phyloP scores from a whole-genome alignment of 2,797 vertebrate species.

The Odontamblyopus lacepedii region DNA sequence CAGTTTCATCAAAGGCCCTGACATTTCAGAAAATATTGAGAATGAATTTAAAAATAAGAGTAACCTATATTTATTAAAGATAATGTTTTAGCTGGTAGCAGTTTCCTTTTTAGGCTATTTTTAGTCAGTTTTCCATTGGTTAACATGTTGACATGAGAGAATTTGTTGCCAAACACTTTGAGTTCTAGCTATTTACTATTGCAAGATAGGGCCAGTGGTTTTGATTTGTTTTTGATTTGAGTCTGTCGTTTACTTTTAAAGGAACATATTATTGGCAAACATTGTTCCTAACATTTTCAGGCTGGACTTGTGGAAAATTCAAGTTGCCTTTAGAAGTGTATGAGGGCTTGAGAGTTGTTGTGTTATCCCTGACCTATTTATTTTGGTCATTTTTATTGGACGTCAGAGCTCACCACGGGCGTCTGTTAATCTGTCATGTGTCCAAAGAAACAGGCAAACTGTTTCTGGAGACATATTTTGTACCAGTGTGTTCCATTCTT shows the following conservation, averaged over 20 bases:
- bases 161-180: background rate
- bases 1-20: background rate
- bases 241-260: too few species aligned
- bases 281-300: background rate
- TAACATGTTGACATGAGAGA: background rate
- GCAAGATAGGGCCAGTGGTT: too few species aligned
- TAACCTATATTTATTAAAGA: background rate
- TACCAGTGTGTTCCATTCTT: background rate
- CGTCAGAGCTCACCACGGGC: background rate
- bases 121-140: background rate
- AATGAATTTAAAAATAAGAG: background rate
- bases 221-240: too few species aligned
- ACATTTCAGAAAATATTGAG: background rate
- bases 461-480: conserved; percentile 5
- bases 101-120: background rate
- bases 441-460: background rate
- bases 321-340: background rate
- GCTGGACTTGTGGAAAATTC: background rate
- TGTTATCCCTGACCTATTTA: conserved; percentile 18
- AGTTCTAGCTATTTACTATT: too few species aligned
- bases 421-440: conserved; percentile 14
- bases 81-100: background rate
- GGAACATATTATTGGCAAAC: too few species aligned
- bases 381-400: conserved; percentile 5
- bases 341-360: background rate